A percentile compares a stretch with the other conserved stretches of the same genome.
phyloP scores from a whole-genome alignment of 1,140 invertebrate species.

The Dinoponera quadriceps region DNA sequence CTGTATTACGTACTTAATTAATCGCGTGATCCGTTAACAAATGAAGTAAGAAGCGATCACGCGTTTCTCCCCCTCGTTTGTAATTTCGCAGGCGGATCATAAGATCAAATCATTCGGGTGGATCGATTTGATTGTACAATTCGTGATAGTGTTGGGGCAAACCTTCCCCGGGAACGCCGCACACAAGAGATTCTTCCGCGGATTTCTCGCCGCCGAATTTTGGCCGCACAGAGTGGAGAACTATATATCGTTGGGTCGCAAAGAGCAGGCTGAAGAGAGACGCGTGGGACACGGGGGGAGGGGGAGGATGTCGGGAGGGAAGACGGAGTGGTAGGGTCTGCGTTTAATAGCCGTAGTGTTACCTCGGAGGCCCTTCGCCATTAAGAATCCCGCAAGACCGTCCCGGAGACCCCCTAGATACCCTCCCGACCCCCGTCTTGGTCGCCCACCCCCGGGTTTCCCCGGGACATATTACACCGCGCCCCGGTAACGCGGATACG shows the following conservation, averaged over 20 bases:
- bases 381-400: constrained; percentile 84
- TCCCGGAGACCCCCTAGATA: constrained; percentile 58
- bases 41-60: too few species aligned
- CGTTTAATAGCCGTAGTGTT: constrained; percentile 83
- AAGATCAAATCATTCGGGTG: too few species aligned
- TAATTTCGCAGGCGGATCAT: too few species aligned
- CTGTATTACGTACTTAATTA: too few species aligned
- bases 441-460: constrained; percentile 66
- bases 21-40: too few species aligned
- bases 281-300: not conserved
- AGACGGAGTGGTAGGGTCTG: constrained; percentile 64
- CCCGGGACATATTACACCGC: constrained; percentile 79
- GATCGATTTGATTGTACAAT: too few species aligned
- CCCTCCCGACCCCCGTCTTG: constrained; percentile 55
- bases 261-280: not conserved
- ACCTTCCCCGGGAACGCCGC: too few species aligned
- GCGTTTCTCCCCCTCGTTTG: too few species aligned
- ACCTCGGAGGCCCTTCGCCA: constrained; percentile 80
- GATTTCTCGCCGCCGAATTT: not conserved
- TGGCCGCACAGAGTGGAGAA: constrained; percentile 14
- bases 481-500: constrained; percentile 76
- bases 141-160: too few species aligned
- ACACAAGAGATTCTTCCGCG: not conserved
- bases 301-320: constrained; percentile 15
- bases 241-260: constrained; percentile 5